Evolutionary conservation across 2,797 vertebrate species (phyloP), one percentile per base, ranked within the genome.

Genomic region (Phyllotis vaccarum): DNA sequence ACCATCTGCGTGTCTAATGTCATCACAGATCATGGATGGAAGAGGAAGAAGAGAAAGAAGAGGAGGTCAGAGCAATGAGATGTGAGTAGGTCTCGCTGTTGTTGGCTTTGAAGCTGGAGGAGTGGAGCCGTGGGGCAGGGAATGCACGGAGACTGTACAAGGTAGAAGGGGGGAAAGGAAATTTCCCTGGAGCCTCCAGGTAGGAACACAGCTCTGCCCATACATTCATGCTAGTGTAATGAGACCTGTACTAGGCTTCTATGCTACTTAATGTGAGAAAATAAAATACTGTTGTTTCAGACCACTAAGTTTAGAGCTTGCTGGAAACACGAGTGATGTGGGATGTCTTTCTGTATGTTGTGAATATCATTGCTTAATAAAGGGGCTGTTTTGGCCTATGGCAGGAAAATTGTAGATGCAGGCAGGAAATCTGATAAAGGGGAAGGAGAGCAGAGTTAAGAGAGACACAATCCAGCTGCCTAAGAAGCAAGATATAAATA

Each of bases 261-360:
- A 64, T 83, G 31, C 6, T 90, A 60, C 54, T 70, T 90, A 78
- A 27, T 85, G 4, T 46, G 74, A 86, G 29, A 64, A 86, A 90
- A 66, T 46, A 37, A 58, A 85, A 89, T 37, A 46, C 6, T 37
- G 31, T 58, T 94, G 40, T 92, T 88, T 93, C 88, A 96, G 83
- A 31, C 27, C 31, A 92, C 52, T 37, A 52, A 54, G 16, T 95
- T 60, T 95, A 37, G 66, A 85, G 27, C n/a, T 93, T 86, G 78
- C 31, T 70, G 89, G 43, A 90, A 93, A 79, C n/a, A n/a, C n/a
- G n/a, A n/a, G n/a, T n/a, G n/a, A n/a, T n/a, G n/a, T n/a, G n/a
- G n/a, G n/a, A n/a, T n/a, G n/a, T n/a, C n/a, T n/a, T n/a, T n/a
- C n/a, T n/a, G n/a, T n/a, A n/a, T n/a, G n/a, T n/a, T n/a, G n/a